Conservation (phyloP, 2,888 invertebrate species). For the Argyresthia goedartella region DNA sequence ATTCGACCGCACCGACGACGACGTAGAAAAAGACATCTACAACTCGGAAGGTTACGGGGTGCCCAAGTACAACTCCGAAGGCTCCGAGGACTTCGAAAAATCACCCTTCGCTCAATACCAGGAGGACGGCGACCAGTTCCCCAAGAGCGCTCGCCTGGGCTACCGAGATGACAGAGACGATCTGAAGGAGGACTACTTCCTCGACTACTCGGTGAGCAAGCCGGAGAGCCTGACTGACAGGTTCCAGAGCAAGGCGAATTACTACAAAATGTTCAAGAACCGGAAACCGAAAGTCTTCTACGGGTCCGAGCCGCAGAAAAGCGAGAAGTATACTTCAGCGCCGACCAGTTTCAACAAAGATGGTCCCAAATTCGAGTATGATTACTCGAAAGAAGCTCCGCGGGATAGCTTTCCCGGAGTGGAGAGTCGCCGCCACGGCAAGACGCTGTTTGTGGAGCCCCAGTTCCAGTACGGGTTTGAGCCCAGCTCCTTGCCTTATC, state of each 20-base stretch:
- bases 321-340: conserved; percentile 31
- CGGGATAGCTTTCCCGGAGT: conserved; percentile 41
- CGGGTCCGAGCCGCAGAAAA: conserved; percentile 26
- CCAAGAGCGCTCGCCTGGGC: conserved; percentile 35
- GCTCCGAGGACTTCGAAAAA: conserved; percentile 29
- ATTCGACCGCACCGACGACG: conserved; percentile 29
- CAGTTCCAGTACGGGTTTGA: conserved; percentile 64
- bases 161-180: conserved; percentile 51
- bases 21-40: conserved; percentile 45
- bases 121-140: conserved; percentile 41
- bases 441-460: conserved; percentile 55
- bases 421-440: conserved; percentile 35
- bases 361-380: conserved; percentile 36
- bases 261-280: conserved; percentile 46
- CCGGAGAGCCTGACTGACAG: conserved; percentile 42
- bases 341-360: conserved; percentile 23
- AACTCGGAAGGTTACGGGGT: conserved; percentile 42
- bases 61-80: conserved; percentile 26
- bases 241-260: conserved; percentile 41
- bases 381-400: conserved; percentile 36
- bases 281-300: conserved; percentile 38
- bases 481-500: conserved; percentile 42
- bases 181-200: conserved; percentile 44
- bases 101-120: conserved; percentile 48
- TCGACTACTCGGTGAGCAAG: conserved; percentile 44